Conservation (phyloP, 2,797 vertebrate genomes). For the Sciurus vulgaris region DNA sequence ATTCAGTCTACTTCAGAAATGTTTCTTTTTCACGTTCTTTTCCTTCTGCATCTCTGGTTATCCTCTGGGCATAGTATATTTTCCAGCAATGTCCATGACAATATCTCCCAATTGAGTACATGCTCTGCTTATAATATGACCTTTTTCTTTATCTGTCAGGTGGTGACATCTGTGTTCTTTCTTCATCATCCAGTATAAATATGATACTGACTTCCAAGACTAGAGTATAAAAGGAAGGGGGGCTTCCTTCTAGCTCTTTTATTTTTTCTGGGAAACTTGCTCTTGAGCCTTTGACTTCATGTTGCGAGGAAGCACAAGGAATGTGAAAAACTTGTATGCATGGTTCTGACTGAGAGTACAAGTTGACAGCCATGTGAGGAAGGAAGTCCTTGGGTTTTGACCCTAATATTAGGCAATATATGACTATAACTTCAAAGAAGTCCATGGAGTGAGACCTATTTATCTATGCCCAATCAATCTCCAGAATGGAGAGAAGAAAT, state of each 20-base stretch:
- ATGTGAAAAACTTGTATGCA: background rate
- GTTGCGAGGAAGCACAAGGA: background rate
- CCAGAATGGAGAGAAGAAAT: background rate
- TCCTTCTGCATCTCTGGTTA: background rate
- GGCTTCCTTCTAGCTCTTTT: background rate
- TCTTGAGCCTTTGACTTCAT: background rate
- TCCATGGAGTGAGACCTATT: background rate
- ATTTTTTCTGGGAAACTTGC: background rate
- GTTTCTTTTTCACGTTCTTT: background rate
- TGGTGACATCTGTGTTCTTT: background rate
- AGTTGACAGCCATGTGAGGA: background rate
- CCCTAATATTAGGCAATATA: background rate
- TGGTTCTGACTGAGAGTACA: background rate
- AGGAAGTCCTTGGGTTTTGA: no score
- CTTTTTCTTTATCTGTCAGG: background rate
- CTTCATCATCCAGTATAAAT: no score
- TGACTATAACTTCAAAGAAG: background rate
- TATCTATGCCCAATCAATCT: no score
- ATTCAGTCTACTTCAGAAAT: background rate
- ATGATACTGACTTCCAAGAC: background rate
- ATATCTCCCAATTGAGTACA: background rate
- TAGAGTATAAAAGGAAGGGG: background rate
- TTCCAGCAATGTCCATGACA: background rate
- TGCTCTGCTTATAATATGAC: background rate
- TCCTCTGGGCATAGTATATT: background rate